Base-by-base conservation (phyloP, 2,888 invertebrate species). In the Archips crataeganus region DNA sequence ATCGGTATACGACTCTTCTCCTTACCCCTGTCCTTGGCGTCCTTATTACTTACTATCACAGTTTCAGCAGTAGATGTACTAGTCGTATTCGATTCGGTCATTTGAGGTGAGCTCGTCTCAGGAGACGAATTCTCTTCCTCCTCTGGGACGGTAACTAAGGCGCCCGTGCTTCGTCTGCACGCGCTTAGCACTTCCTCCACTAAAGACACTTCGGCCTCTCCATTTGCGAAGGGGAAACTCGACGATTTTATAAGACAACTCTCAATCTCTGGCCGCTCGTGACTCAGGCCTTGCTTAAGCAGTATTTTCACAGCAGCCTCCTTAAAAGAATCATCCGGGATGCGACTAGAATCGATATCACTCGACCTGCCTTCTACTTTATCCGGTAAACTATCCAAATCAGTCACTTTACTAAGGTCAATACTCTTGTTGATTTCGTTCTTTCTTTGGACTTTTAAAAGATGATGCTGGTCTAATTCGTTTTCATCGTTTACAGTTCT, bases 41-140 rank as follows among this genome's bases (percentile, higher is more conserved):
- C 90, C 87, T 93, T 95, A 92, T 93, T 95, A 90, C 95, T 95
- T 91, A 96, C 95, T 87, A 96, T 96, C 86, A 96, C 95, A 84
- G 96, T 96, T 90, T 96, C 97, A 76, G 96, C 96, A 75, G 97
- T 97, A 81, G 96, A 96, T 73, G 95, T 95, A 87, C 95, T 96
- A 74, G 96, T 96, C 77, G 96, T 96, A 83, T 95, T 93, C 13
- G 96, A 96, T 90, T 96, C 96, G 87, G 95, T 96, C 92, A 95
- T 95, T 87, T 95, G 96, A 64, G 95, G 95, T 5, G 95, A 95
- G 77, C 86, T 85, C 51, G 90, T 91, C 79, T 94, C 95, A 54
- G 94, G 93, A 1, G 92, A 93, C 2, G 95, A 95, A 63, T 94
- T 93, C 80, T 96, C 96, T 82, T 96, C 96, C 79, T 96, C 96